phyloP scores from a whole-genome alignment of 2,888 invertebrate genomes.

The Fissipunctia ypsillon region DNA sequence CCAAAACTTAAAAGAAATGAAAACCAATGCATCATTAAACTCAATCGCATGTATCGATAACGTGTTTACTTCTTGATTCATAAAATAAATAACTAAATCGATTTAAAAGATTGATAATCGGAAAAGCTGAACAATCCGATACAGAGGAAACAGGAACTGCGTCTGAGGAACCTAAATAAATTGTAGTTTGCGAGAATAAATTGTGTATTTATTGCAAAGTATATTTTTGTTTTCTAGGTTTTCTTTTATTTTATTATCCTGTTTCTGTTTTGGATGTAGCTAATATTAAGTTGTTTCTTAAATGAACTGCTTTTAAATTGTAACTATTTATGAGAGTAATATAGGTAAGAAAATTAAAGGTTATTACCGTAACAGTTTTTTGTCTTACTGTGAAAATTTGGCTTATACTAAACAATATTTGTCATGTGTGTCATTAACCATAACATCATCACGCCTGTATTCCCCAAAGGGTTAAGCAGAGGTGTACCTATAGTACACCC shows the following conservation, averaged over 20 bases:
- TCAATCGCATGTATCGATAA: conserved; percentile 33
- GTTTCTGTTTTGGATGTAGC: background rate
- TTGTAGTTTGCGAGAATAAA: conserved; percentile 32
- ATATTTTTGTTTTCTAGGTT: conserved; percentile 16
- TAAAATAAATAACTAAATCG: conserved; percentile 43
- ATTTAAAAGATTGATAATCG: conserved; percentile 52
- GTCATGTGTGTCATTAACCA: too few species aligned
- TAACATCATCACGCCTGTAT: too few species aligned
- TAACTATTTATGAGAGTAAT: background rate
- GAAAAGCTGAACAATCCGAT: conserved; percentile 39
- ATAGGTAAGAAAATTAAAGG: background rate
- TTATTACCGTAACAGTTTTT: background rate
- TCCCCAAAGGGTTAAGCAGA: too few species aligned
- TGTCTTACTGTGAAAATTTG: too few species aligned
- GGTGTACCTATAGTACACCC: too few species aligned
- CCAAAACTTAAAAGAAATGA: conserved; percentile 1
- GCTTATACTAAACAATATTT: background rate
- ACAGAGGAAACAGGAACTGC: conserved; percentile 34
- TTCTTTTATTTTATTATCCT: background rate
- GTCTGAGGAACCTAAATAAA: conserved; percentile 31
- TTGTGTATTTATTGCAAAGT: conserved; percentile 23
- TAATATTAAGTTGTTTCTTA: background rate
- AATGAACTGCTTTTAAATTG: background rate
- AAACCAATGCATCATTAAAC: conserved; percentile 1
- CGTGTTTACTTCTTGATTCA: conserved; percentile 27